These are phyloP conservation scores for Itoplectis maculator DNA, from an alignment of 2,888 invertebrate genomes.

Conservation along the genomic window DNA sequence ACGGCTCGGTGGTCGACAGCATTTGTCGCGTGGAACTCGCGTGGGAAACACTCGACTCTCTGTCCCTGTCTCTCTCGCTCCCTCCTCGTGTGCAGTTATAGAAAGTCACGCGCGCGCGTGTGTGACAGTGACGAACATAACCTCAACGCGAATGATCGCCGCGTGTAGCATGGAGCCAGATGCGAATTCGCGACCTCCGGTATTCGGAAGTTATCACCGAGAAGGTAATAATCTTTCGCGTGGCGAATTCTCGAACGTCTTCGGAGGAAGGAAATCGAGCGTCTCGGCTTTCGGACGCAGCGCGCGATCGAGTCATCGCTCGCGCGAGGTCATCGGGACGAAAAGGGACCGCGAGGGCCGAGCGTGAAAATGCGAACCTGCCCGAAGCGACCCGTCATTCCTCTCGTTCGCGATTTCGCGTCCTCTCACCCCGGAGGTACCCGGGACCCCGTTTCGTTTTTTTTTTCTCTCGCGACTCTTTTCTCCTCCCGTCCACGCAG, in stretches of 20 bases:
- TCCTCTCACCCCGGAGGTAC: conserved; percentile 42
- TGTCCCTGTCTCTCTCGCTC: background rate
- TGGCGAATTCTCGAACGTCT: background rate
- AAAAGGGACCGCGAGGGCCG: background rate
- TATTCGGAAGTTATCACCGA: background rate
- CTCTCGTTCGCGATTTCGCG: conserved; percentile 37
- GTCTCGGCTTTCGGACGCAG: too few relatives aligned
- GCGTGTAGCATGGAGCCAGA: conserved; percentile 46
- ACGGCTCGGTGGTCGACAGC: conserved; percentile 33
- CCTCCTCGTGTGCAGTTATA: conserved; percentile 7
- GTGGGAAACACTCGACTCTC: conserved; percentile 47
- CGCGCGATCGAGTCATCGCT: background rate
- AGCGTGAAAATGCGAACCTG: conserved; percentile 49
- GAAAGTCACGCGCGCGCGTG: conserved; percentile 62
- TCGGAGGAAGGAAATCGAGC: background rate
- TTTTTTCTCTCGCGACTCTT: conserved; percentile 6
- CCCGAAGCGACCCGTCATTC: conserved; percentile 52
- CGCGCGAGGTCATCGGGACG: conserved; percentile 45
- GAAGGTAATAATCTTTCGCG: background rate
- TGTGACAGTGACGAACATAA: conserved; percentile 64
- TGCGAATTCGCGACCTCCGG: background rate
- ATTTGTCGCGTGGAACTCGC: conserved; percentile 48
- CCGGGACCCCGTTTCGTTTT: conserved; percentile 34
- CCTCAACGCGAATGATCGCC: conserved; percentile 53
- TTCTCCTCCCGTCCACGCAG: conserved; percentile 33